Conservation (phyloP, 2,797 vertebrate species). For the Pseudomugil gertrudae region DNA sequence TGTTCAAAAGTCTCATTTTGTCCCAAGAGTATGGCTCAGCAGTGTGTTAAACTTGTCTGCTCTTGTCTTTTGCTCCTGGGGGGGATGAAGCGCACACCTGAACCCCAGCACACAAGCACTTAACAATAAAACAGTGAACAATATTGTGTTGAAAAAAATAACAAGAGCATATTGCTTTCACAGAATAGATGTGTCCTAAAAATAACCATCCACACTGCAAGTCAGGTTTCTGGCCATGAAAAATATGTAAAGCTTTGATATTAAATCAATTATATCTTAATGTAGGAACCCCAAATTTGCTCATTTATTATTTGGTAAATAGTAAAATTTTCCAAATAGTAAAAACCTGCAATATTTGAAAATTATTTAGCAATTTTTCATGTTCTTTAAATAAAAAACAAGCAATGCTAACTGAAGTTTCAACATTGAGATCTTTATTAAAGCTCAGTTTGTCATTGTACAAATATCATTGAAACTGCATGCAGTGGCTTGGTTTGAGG, state of each 20-base stretch:
- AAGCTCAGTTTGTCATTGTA: slow-evolving; percentile 86
- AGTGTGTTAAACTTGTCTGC: slow-evolving; percentile 77
- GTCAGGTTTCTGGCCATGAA: neutral
- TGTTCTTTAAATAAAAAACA: neutral
- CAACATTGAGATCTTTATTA: slow-evolving; percentile 88
- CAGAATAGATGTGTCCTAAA: neutral
- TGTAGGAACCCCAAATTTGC: neutral
- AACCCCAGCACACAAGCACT: slow-evolving; percentile 37
- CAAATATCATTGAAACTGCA: slow-evolving; percentile 87
- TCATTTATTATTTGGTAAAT: neutral
- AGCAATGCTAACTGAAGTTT: slow-evolving; percentile 55
- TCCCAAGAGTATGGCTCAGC: slow-evolving; percentile 63
- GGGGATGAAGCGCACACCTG: slow-evolving; percentile 68
- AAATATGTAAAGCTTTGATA: too few species aligned
- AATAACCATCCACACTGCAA: neutral
- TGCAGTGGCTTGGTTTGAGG: slow-evolving; percentile 87
- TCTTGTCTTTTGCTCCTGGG: slow-evolving; percentile 73
- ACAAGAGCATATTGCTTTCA: neutral
- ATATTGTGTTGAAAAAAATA: neutral
- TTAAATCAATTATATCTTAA: neutral
- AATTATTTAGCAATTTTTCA: neutral
- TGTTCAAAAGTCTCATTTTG: slow-evolving; percentile 42
- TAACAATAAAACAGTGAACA: slow-evolving; percentile 14
- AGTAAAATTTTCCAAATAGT: neutral
- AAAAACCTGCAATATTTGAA: neutral